A percentile compares a stretch with the other conserved stretches of the same genome.
Evolutionary conservation across 2,888 invertebrate genomes (phyloP).

Genomic region (Protodeltote pygarga): DNA sequence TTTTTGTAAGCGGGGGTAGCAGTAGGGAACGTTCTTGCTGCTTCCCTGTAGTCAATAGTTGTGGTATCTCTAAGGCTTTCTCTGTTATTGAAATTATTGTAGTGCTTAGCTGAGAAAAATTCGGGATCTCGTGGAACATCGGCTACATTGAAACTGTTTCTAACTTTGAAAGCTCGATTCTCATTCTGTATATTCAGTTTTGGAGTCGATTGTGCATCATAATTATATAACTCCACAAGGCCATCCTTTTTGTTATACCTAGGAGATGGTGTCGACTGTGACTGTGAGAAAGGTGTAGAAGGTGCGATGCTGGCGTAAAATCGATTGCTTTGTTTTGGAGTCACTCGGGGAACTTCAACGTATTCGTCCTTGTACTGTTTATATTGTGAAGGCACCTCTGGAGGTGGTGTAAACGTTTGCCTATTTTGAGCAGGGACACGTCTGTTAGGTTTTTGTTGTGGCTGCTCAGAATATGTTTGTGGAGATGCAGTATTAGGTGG

Average conservation of each 20-base stretch:
- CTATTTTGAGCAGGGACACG: slow-evolving; percentile 58
- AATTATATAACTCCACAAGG: slow-evolving; percentile 78
- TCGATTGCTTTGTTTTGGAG: slow-evolving; percentile 69
- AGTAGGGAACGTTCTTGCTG: slow-evolving; percentile 60
- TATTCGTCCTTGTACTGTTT: slow-evolving; percentile 78
- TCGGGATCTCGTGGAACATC: slow-evolving; percentile 67
- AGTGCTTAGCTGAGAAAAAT: slow-evolving; percentile 61
- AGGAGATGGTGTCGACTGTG: slow-evolving; percentile 61
- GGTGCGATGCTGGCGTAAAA: slow-evolving; percentile 65
- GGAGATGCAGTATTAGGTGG: slow-evolving; percentile 59
- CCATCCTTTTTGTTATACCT: slow-evolving; percentile 78
- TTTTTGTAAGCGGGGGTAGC: slow-evolving; percentile 73
- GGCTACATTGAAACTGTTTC: slow-evolving; percentile 72
- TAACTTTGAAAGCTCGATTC: slow-evolving; percentile 71
- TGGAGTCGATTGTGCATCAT: slow-evolving; percentile 77
- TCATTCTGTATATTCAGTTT: slow-evolving; percentile 67
- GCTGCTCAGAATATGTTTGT: slow-evolving; percentile 58
- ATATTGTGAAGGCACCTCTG: slow-evolving; percentile 74
- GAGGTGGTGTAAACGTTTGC: slow-evolving; percentile 54
- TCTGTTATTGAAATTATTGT: slow-evolving; percentile 53
- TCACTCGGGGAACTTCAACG: slow-evolving; percentile 80
- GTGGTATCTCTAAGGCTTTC: slow-evolving; percentile 43
- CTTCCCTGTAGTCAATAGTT: slow-evolving; percentile 60
- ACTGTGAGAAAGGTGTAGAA: slow-evolving; percentile 64
- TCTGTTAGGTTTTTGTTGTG: slow-evolving; percentile 60